Conservation (phyloP, 2,888 invertebrate species). For the Patella pellucida region DNA sequence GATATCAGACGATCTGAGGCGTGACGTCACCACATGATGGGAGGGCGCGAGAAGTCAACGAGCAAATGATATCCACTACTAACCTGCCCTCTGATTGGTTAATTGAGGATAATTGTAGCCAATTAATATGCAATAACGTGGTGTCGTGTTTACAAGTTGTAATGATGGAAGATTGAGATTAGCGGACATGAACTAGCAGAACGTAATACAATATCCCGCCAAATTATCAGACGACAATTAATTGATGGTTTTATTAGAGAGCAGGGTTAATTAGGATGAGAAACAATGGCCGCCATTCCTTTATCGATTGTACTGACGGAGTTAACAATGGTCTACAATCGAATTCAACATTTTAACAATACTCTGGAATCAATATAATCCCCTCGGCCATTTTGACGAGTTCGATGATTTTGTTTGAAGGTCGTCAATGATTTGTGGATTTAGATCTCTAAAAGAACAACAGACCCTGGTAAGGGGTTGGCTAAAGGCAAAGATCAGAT, state of each 20-base stretch:
- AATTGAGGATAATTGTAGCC: slow-evolving; percentile 5
- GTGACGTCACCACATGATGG: neutral
- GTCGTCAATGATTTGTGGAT: too few species aligned
- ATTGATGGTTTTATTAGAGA: slow-evolving; percentile 7
- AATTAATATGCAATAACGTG: neutral
- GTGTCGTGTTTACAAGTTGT: neutral
- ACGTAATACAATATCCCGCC: slow-evolving; percentile 9
- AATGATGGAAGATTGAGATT: neutral
- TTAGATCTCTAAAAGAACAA: too few species aligned
- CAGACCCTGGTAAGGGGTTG: too few species aligned
- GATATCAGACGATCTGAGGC: neutral
- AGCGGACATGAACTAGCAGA: neutral
- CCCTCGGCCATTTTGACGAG: too few species aligned
- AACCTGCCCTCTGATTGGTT: neutral
- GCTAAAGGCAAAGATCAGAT: too few species aligned
- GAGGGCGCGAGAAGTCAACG: neutral
- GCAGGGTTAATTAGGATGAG: neutral
- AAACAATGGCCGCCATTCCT: neutral
- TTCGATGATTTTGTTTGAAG: too few species aligned
- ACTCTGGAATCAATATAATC: too few species aligned
- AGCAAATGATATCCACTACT: neutral
- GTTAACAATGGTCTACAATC: too few species aligned
- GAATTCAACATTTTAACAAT: too few species aligned
- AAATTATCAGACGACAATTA: neutral
- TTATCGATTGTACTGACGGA: too few species aligned